Percentiles rank a stretch among this genome's conserved stretches.
phyloP scores from a whole-genome alignment of 2,888 invertebrate genomes.

The Chromoteleia sp. region DNA sequence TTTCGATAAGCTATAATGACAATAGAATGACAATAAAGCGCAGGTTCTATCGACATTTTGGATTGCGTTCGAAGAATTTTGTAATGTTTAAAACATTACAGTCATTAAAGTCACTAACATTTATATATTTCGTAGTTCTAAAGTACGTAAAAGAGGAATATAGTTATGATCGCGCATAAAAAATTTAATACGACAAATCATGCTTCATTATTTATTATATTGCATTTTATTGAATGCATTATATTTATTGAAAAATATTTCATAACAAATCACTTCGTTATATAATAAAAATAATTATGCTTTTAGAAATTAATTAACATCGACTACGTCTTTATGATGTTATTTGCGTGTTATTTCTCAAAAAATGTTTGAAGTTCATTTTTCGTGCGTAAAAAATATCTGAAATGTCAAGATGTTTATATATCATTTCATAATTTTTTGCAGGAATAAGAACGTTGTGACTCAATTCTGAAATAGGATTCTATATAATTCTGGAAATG shows the following conservation, averaged over 20 bases:
- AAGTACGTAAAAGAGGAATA: background rate
- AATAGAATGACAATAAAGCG: no score
- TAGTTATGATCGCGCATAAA: background rate
- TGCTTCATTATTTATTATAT: background rate
- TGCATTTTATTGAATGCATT: background rate
- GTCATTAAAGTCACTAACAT: slow-evolving; percentile 1
- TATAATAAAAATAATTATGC: background rate
- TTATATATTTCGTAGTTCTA: background rate
- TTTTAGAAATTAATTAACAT: background rate
- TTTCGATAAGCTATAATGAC: no score
- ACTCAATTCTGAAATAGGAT: no score
- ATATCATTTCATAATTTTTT: background rate
- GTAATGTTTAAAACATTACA: no score
- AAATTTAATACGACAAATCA: background rate
- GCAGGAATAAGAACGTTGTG: background rate
- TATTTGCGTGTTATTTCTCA: background rate
- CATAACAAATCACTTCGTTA: no score
- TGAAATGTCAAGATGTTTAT: background rate
- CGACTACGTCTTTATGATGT: background rate
- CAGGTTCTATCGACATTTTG: no score
- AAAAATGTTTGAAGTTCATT: background rate
- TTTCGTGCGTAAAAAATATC: background rate
- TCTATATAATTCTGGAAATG: no score
- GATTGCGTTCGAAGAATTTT: no score
- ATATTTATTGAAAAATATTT: no score